These are phyloP conservation scores for Crepidodera aurea DNA, from an alignment of 2,888 invertebrate genomes.

Conservation along the genomic window DNA sequence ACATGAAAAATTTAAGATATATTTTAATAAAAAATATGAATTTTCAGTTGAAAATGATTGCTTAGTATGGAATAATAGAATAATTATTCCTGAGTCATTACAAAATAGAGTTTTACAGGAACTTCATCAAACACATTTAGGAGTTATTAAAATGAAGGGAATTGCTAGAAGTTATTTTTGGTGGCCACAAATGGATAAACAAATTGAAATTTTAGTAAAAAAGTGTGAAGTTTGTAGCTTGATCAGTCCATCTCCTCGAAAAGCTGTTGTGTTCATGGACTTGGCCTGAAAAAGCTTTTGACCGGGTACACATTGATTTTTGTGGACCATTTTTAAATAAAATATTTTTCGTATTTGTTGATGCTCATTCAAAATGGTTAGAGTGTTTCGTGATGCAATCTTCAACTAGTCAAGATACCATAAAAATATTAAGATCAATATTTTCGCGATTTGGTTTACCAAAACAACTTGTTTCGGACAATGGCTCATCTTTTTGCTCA, in stretches of 20 bases:
- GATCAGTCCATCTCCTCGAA: neutral
- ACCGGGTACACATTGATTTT: conserved; percentile 44
- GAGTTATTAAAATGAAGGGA: conserved; percentile 45
- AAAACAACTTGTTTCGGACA: conserved; percentile 38
- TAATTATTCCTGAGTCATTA: conserved; percentile 44
- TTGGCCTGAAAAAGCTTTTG: conserved; percentile 33
- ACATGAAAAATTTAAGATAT: conserved; percentile 17
- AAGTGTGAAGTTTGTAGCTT: conserved; percentile 31
- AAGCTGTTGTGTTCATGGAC: conserved; percentile 38
- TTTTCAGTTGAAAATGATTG: conserved; percentile 30
- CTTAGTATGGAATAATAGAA: conserved; percentile 44
- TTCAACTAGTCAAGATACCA: conserved; percentile 33
- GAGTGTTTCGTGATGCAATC: conserved; percentile 37
- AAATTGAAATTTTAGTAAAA: conserved; percentile 44
- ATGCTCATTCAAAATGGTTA: conserved; percentile 43
- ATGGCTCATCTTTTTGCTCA: conserved; percentile 39
- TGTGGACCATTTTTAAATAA: conserved; percentile 31
- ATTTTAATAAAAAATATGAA: conserved; percentile 32
- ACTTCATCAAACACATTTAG: conserved; percentile 39
- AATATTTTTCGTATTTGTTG: conserved; percentile 36
- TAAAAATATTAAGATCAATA: conserved; percentile 31
- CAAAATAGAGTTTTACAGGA: conserved; percentile 37
- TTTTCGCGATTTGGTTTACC: conserved; percentile 40
- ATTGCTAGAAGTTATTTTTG: conserved; percentile 44
- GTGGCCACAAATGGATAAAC: conserved; percentile 44